Percentiles rank a stretch among this genome's conserved stretches.
phyloP scores from a whole-genome alignment of 1,140 invertebrate genomes.

The Planococcus citri region DNA sequence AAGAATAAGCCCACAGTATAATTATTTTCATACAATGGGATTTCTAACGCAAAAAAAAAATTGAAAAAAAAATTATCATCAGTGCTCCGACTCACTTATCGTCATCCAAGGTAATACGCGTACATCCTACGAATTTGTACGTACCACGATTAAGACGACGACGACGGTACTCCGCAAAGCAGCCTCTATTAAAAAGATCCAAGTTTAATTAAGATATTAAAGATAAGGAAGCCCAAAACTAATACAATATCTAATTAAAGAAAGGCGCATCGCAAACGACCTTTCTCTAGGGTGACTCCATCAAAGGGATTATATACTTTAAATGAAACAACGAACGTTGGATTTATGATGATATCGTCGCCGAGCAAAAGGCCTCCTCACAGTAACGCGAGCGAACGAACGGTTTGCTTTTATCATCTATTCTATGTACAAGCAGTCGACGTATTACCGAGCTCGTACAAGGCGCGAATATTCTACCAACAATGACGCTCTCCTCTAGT shows the following conservation, averaged over 20 bases:
- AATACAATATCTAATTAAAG: conserved; percentile 4
- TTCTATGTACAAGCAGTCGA: background rate
- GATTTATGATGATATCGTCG: conserved; percentile 2
- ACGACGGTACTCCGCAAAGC: no score
- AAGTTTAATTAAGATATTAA: background rate
- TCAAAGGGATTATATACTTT: conserved; percentile 4
- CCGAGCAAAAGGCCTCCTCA: background rate
- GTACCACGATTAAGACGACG: no score
- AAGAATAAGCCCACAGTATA: no score
- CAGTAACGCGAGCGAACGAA: no score
- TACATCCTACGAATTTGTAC: no score
- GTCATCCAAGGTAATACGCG: no score
- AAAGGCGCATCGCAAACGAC: background rate
- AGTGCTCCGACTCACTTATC: no score
- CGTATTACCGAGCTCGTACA: background rate
- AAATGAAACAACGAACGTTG: background rate
- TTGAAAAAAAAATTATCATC: no score
- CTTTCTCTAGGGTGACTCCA: background rate
- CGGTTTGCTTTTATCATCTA: background rate
- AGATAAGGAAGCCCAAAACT: background rate
- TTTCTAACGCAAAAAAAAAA: no score
- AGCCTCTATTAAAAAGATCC: background rate
- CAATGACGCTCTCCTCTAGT: background rate
- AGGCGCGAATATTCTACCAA: background rate
- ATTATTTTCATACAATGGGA: no score